These are phyloP conservation scores for Saccopteryx leptura DNA, from an alignment of 2,113 vertebrate species.

Conservation along the genomic window DNA sequence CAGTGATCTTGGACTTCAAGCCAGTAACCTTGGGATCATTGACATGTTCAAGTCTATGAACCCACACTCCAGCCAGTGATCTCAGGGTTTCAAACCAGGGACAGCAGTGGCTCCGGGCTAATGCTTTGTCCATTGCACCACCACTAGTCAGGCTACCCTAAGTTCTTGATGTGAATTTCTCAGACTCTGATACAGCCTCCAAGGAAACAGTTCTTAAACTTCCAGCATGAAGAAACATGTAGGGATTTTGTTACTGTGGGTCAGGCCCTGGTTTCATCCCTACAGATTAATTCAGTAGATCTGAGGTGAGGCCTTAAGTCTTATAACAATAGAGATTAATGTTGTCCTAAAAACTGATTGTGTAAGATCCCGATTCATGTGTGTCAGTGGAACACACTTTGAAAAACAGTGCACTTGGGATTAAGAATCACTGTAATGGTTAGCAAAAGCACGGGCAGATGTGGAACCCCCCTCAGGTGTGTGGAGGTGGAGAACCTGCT, in stretches of 20 bases:
- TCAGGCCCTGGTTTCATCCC: neutral
- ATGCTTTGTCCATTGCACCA: too few species aligned
- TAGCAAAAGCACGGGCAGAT: neutral
- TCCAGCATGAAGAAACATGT: neutral
- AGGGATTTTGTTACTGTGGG: neutral
- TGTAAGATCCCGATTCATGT: neutral
- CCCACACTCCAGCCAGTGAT: too few species aligned
- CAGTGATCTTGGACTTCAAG: too few species aligned
- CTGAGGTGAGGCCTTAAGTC: neutral
- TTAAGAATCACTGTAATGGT: neutral
- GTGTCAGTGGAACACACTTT: neutral
- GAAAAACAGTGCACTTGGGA: neutral
- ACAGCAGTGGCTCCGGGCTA: too few species aligned
- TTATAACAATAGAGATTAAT: neutral
- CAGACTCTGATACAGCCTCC: neutral
- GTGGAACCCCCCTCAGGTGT: neutral
- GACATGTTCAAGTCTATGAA: too few species aligned
- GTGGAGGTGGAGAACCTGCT: neutral
- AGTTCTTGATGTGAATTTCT: neutral
- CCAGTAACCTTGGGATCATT: too few species aligned
- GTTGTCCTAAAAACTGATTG: neutral
- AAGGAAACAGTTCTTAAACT: neutral
- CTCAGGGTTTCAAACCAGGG: too few species aligned
- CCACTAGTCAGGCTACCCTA: neutral
- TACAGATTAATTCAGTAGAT: neutral